Conservation (phyloP, 2,888 invertebrate genomes). For the Hesperia comma region DNA sequence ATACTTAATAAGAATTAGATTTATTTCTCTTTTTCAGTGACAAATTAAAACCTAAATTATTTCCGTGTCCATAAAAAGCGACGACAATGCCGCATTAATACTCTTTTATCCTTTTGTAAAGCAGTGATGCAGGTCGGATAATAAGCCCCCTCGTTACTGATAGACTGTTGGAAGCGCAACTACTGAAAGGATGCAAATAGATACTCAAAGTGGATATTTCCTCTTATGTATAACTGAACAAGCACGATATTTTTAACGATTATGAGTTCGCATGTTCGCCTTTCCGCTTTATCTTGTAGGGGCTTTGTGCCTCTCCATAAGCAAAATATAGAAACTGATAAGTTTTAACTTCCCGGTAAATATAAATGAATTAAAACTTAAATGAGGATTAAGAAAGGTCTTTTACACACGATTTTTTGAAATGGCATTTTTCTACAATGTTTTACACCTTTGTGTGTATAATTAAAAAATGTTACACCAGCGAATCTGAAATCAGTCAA, state of each 20-base stretch:
- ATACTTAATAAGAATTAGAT: not conserved
- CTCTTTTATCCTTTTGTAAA: constrained; percentile 26
- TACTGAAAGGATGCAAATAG: constrained; percentile 68
- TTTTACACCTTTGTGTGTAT: no score
- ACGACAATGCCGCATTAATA: constrained; percentile 1
- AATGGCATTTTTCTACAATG: no score
- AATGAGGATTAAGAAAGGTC: no score
- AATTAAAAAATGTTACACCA: no score
- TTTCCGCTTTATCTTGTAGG: constrained; percentile 15
- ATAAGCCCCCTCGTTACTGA: constrained; percentile 50
- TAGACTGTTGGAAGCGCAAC: constrained; percentile 51
- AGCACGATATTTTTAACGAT: constrained; percentile 34
- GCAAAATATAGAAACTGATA: not conserved
- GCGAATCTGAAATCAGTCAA: no score
- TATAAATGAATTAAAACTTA: not conserved
- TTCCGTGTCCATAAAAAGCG: not conserved
- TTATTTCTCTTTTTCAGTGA: no score
- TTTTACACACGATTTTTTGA: no score
- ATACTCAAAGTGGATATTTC: constrained; percentile 69
- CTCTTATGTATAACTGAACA: constrained; percentile 48
- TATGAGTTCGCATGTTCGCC: constrained; percentile 19
- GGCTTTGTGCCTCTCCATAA: not conserved
- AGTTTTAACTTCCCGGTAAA: not conserved
- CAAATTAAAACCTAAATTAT: no score
- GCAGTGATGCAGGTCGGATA: constrained; percentile 44